A percentile compares a stretch with the other conserved stretches of the same genome.
These are phyloP conservation scores for Sus cebifrons DNA, from an alignment of 2,797 vertebrate genomes.

Conservation along the genomic window DNA sequence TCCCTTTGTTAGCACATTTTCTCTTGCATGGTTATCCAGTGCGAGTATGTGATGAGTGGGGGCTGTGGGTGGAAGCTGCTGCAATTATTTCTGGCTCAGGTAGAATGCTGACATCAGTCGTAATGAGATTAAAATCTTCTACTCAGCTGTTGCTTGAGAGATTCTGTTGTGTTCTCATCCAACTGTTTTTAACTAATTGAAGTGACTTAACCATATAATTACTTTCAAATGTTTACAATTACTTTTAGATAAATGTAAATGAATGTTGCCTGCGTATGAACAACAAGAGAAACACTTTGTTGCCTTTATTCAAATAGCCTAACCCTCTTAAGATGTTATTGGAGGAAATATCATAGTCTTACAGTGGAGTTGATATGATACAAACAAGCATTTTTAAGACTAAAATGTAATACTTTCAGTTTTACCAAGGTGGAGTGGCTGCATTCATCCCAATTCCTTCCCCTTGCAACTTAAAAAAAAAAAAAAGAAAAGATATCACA, in stretches of 20 bases:
- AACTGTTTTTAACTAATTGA: conserved; percentile 85
- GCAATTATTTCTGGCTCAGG: conserved; percentile 83
- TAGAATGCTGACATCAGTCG: conserved; percentile 84
- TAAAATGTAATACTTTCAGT: conserved; percentile 51
- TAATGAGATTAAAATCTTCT: conserved; percentile 86
- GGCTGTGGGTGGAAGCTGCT: conserved; percentile 78
- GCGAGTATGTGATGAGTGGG: conserved; percentile 53
- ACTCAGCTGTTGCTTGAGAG: conserved; percentile 85
- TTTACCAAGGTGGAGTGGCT: neutral
- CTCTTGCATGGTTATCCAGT: conserved; percentile 49
- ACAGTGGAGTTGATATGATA: conserved; percentile 50
- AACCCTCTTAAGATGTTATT: conserved; percentile 34
- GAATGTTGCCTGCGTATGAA: conserved; percentile 75
- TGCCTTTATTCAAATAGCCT: conserved; percentile 60
- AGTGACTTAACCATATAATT: conserved; percentile 86
- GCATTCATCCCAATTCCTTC: neutral
- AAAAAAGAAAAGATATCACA: neutral
- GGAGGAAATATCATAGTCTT: conserved; percentile 43
- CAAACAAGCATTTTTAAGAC: neutral
- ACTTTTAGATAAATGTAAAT: conserved; percentile 85
- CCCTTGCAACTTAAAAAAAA: neutral
- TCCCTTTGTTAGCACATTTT: conserved; percentile 58
- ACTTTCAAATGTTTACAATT: conserved; percentile 87
- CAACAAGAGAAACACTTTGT: conserved; percentile 76
- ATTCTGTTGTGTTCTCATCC: conserved; percentile 82